Base-by-base conservation (phyloP, 2,113 vertebrate species). In the Aegithalos caudatus region DNA sequence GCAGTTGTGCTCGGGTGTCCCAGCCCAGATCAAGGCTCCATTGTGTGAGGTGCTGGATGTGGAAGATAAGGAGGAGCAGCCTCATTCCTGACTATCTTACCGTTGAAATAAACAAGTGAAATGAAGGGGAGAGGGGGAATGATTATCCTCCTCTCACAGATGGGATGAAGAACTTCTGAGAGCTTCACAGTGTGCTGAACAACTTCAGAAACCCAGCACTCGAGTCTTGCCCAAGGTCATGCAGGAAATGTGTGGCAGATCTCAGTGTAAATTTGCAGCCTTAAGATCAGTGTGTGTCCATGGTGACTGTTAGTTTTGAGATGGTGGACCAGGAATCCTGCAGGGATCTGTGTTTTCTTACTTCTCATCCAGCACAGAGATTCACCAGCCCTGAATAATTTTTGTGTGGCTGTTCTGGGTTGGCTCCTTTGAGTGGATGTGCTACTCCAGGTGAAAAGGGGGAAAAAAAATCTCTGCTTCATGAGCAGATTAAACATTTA, bases 41-140 rank as follows among this genome's bases (percentile, higher is more conserved):
- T 91, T 89, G 78, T 94, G 70, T 0, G 3, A 65, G 81, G 84
- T 53, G 72, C 90, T 94, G 86, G 67, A 29, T 44, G 60, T 27
- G 24, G 53, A 3, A 93, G 96, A 96, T 97, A 97, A 93, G 82
- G 82, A 81, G 62, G 64, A 71, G 61, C 76, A 90, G 80, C 28
- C 53, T 37, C 5, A 1, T 51, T 54, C 76, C 76, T 60, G 66
- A 78, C 81, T 94, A 86, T 93, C 88, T 94, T 60, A 71, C 82
- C 0, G 4, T 81, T 92, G 83, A 95, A 95, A 92, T 73, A 96
- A 95, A 94, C 92, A 96, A 86, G 80, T 53, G 82, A 88, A 86
- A 86, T 88, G 88, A 83, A 94, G 72, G 67, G 22, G 40, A 92
- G 80, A 95, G 79, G 28, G 45, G 11, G 18, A n/a, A 91, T 92